Conservation (phyloP, 2,888 invertebrate genomes). For the Heteromurus nitidus region DNA sequence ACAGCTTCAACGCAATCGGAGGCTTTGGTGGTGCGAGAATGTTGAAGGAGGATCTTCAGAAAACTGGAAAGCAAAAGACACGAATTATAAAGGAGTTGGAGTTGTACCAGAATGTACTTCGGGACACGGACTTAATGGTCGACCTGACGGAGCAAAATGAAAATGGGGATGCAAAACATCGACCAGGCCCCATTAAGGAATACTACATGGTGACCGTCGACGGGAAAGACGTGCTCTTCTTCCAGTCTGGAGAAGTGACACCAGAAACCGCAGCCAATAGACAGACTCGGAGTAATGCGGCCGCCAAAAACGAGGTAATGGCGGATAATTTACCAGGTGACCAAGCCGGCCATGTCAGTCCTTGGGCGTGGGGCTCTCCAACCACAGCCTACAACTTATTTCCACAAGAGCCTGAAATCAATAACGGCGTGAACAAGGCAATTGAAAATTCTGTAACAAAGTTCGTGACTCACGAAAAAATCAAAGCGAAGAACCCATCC, state of each 20-base stretch:
- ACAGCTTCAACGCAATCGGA: background rate
- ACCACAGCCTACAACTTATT: background rate
- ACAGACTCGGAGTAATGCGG: background rate
- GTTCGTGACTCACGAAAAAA: background rate
- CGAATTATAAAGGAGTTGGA: background rate
- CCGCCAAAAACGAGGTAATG: background rate
- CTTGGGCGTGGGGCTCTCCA: background rate
- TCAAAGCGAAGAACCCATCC: background rate
- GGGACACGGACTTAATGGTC: background rate
- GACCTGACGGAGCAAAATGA: background rate
- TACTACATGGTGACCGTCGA: background rate
- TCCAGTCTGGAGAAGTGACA: background rate
- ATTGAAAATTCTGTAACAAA: background rate
- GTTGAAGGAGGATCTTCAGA: background rate
- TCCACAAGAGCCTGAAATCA: background rate
- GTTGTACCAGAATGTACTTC: background rate
- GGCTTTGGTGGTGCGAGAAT: background rate
- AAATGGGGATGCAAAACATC: background rate
- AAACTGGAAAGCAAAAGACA: background rate
- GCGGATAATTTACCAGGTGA: background rate
- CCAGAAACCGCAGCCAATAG: background rate
- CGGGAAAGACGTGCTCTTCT: background rate
- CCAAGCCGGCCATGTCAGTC: background rate
- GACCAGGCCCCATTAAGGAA: background rate
- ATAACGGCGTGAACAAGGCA: background rate